Evolutionary conservation across 2,888 invertebrate species (phyloP).

Genomic region (Zhuqinia jingwanae): DNA sequence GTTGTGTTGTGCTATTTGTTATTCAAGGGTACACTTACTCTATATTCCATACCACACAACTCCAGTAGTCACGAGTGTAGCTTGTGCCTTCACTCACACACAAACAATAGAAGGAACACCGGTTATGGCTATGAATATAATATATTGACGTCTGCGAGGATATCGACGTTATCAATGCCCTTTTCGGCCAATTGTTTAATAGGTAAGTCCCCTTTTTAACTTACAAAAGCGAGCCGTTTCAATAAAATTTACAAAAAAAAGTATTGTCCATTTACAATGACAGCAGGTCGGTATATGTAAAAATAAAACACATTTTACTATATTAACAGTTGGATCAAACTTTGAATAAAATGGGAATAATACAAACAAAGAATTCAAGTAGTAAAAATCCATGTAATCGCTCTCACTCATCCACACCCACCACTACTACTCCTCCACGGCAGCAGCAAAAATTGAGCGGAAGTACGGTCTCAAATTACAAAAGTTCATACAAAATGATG

Average conservation of each 20-base stretch:
- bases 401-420: constrained; percentile 41
- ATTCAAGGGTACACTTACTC: background rate
- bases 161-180: background rate
- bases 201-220: too few relatives aligned
- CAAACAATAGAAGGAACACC: background rate
- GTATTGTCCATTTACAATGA: background rate
- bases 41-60: too few relatives aligned
- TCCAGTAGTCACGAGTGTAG: constrained; percentile 7
- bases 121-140: background rate
- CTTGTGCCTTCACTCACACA: background rate
- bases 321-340: background rate
- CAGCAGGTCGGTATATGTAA: background rate
- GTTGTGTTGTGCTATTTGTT: background rate
- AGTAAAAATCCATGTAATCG: constrained; percentile 52
- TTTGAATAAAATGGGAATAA: background rate
- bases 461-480: constrained; percentile 77
- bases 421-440: constrained; percentile 29
- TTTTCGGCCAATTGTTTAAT: background rate
- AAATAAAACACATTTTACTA: background rate
- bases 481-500: constrained; percentile 67
- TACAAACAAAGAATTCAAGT: constrained; percentile 13
- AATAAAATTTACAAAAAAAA: background rate
- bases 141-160: background rate
- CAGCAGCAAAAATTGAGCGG: constrained; percentile 60
- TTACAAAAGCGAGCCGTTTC: background rate